Evolutionary conservation across 2,113 vertebrate species (phyloP).

Genomic region (pig (Sus scrofa)): T2T-Sscrofa CM000815.6:128063001-128063500

Average conservation of each 20-base stretch:
- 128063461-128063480: background rate
- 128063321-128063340: background rate
- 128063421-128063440: background rate
- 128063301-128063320: background rate
- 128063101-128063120: background rate
- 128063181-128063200: background rate
- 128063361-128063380: background rate
- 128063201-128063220: background rate
- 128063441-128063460: background rate
- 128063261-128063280: background rate
- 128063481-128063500: background rate
- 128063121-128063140: background rate
- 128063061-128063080: background rate
- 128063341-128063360: background rate
- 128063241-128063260: background rate
- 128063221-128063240: background rate
- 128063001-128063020: no score
- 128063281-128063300: background rate
- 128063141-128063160: background rate
- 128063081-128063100: background rate
- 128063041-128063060: conserved; percentile 29
- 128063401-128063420: background rate
- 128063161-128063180: background rate
- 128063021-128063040: background rate
- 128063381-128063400: background rate